Base-by-base conservation (phyloP, 2,797 vertebrate species). In the Notoglanidium macrostoma region DNA sequence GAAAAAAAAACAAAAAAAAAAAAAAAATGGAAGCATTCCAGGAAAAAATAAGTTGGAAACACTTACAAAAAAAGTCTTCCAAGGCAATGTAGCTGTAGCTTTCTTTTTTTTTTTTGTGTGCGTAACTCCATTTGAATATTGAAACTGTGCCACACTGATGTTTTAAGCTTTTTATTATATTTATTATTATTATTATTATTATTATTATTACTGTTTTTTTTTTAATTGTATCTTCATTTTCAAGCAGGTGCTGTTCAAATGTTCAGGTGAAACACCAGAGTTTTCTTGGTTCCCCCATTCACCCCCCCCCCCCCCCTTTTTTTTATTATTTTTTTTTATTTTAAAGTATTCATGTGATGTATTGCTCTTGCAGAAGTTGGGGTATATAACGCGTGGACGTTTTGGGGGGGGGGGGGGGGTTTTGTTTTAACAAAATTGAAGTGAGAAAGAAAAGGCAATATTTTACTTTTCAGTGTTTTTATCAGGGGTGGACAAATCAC, bases 241-340 rank as follows among this genome's bases (percentile, higher is more conserved):
- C 90, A 94, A 91, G 93, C 93, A 94, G 95, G 94, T 95, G 95
- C 93, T 94, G 93, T 95, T 94, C 86, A 90, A 76, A 83, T 79
- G 92, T 93, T 95, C 92, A 93, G 94, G 93, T 94, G 91, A 92
- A 94, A 94, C 92, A 86, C 92, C 89, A 73, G 91, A 90, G 93
- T 89, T 94, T 94, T 80, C 65, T 78, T 84, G 83, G 10, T 59
- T 46, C 11, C 54, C 15, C 3, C 49, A n/a, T n/a, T n/a, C n/a
- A n/a, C n/a, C n/a, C n/a, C n/a, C n/a, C n/a, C n/a, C n/a, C n/a
- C n/a, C n/a, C n/a, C n/a, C n/a, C n/a, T n/a, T 91, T 90, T 89
- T 85, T 87, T 84, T 44, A 15, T 76, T n/a, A 11, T 86, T 85
- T 89, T 90, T 19, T 74, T n/a, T 74, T 23, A 51, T 86, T 77